Conservation (phyloP, 2,797 vertebrate genomes). For the Dermochelys coriacea region DNA sequence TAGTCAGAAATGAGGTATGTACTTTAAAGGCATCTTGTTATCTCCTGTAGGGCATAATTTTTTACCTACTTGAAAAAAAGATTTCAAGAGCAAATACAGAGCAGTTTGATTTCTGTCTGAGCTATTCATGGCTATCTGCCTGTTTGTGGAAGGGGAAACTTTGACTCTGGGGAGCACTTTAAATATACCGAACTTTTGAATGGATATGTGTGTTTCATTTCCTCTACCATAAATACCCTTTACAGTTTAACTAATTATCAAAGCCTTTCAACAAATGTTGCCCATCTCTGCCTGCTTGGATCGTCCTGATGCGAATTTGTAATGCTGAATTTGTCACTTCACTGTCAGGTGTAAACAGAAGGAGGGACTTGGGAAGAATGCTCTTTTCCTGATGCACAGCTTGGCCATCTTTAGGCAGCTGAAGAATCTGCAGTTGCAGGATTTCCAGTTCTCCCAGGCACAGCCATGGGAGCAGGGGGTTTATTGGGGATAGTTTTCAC, state of each 20-base stretch:
- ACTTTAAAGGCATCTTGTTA: slow-evolving; percentile 68
- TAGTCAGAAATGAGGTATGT: slow-evolving; percentile 72
- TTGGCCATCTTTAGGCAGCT: rapidly evolving
- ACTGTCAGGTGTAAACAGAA: not conserved
- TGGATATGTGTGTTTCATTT: not conserved
- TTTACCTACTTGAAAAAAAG: slow-evolving; percentile 45
- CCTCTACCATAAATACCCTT: not conserved
- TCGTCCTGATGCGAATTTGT: not conserved
- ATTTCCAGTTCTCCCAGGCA: not conserved
- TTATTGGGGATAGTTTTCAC: slow-evolving; percentile 1
- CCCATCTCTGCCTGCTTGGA: not conserved
- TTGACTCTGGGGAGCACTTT: not conserved
- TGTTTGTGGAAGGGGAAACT: not conserved
- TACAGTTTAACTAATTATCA: not conserved
- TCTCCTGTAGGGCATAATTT: slow-evolving; percentile 69
- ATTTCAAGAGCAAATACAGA: not conserved
- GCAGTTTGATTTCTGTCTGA: slow-evolving; percentile 15
- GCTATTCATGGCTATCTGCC: not conserved
- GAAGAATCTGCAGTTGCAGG: not conserved
- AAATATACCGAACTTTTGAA: not conserved
- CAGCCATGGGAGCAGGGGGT: slow-evolving; percentile 18
- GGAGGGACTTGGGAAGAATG: not conserved
- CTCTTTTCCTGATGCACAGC: not conserved
- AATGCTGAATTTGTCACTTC: not conserved
- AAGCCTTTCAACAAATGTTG: not conserved